A percentile compares a stretch with the other conserved stretches of the same genome.
phyloP scores from a whole-genome alignment of 2,113 vertebrate genomes.

The Enhydra lutris region DNA sequence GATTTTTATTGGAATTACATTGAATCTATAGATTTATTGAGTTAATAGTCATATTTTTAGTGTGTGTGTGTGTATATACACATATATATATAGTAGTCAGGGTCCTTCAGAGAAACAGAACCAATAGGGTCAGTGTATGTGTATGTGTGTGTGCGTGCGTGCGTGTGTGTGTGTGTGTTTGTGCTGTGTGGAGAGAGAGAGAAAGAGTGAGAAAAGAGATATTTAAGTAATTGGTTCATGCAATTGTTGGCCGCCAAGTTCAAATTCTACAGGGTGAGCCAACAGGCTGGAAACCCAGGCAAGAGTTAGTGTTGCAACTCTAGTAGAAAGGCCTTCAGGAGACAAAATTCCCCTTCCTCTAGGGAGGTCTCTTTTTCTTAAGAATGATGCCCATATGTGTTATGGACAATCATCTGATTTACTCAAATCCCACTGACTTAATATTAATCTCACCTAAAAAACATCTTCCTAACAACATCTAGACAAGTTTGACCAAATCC shows the following conservation, averaged over 20 bases:
- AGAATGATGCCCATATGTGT: too few species aligned
- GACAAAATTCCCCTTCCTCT: background rate
- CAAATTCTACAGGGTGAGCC: background rate
- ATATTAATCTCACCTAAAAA: background rate
- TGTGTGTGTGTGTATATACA: too few species aligned
- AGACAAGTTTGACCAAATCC: background rate
- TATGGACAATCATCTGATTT: background rate
- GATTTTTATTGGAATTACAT: background rate
- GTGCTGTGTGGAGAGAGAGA: background rate
- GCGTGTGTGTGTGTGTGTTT: background rate
- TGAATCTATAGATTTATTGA: background rate
- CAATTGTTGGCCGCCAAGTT: background rate
- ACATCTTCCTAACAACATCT: background rate
- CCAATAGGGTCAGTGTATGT: background rate
- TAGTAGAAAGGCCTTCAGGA: too few species aligned
- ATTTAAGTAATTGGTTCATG: background rate
- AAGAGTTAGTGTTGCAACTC: fast-evolving
- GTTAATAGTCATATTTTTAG: background rate
- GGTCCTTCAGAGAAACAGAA: background rate
- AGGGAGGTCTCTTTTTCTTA: background rate
- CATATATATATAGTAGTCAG: background rate
- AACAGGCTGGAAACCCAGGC: too few species aligned
- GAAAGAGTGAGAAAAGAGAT: background rate
- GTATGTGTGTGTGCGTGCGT: background rate
- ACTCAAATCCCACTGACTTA: background rate